A percentile compares a stretch with the other conserved stretches of the same genome.
Evolutionary conservation across 2,113 vertebrate genomes (phyloP).

Genomic region (Beaufortia kweichowensis): DNA sequence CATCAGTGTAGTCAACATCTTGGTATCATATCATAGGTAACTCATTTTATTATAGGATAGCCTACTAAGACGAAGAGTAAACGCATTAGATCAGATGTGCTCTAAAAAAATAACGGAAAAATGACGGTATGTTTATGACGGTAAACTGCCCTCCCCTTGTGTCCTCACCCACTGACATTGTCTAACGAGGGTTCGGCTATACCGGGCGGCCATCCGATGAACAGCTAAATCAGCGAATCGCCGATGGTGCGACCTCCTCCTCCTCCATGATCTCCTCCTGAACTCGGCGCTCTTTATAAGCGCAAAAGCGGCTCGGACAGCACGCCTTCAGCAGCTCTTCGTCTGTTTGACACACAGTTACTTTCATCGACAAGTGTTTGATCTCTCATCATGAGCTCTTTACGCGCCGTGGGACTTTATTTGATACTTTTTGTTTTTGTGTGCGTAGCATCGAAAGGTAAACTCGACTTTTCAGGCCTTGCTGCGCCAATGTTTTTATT

Average conservation of each 20-base stretch:
- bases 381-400: neutral
- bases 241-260: neutral
- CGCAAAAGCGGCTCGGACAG: neutral
- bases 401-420: neutral
- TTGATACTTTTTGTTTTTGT: conserved; percentile 6
- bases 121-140: too few species aligned
- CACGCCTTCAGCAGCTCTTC: neutral
- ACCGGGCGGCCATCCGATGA: too few species aligned
- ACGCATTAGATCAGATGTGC: too few species aligned
- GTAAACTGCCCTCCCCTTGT: too few species aligned
- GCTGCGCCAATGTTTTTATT: neutral
- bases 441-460: conserved; percentile 21
- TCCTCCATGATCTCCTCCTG: neutral
- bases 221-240: too few species aligned
- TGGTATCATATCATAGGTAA: too few species aligned
- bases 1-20: too few species aligned
- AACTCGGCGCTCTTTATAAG: conserved; percentile 5
- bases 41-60: too few species aligned
- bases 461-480: neutral
- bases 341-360: neutral
- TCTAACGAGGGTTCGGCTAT: too few species aligned
- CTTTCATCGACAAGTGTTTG: neutral
- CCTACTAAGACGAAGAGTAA: too few species aligned
- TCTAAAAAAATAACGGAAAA: too few species aligned
- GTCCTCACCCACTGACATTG: too few species aligned